phyloP scores from a whole-genome alignment of 2,888 invertebrate genomes.

The Mesodorylaimus sp. region DNA sequence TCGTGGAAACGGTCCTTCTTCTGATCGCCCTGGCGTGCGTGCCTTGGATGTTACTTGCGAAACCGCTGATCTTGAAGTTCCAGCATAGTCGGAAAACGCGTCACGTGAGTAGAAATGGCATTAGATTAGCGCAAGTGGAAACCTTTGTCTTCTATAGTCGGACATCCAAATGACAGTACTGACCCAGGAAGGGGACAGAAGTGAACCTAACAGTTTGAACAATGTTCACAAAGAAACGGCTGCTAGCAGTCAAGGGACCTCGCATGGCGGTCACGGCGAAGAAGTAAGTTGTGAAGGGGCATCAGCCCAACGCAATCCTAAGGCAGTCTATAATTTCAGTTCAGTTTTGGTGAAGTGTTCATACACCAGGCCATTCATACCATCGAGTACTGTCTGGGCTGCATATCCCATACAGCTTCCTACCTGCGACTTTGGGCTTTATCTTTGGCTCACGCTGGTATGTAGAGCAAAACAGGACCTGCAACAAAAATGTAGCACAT shows the following conservation, averaged over 20 bases:
- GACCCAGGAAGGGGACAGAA: constrained; percentile 21
- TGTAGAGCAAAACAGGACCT: too few relatives aligned
- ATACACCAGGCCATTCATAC: constrained; percentile 93
- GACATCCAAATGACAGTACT: constrained; percentile 24
- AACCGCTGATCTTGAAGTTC: constrained; percentile 57
- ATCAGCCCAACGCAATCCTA: too few relatives aligned
- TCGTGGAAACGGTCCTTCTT: constrained; percentile 53
- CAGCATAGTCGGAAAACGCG: neutral
- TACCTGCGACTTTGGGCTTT: constrained; percentile 97
- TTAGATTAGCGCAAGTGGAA: too few relatives aligned
- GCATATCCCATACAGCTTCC: constrained; percentile 94
- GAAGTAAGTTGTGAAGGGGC: too few relatives aligned
- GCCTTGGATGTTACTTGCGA: constrained; percentile 80
- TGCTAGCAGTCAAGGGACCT: constrained; percentile 1
- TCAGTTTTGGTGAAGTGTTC: constrained; percentile 66
- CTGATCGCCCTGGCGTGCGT: constrained; percentile 62
- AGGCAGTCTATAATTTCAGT: constrained; percentile 28
- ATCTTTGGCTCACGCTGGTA: constrained; percentile 90
- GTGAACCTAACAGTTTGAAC: neutral
- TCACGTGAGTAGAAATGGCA: too few relatives aligned
- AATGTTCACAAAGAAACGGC: too few relatives aligned
- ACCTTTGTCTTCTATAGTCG: too few relatives aligned
- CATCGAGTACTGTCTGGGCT: constrained; percentile 92
- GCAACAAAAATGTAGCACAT: too few relatives aligned
- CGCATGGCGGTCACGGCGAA: constrained; percentile 1